These are phyloP conservation scores for Chironomus striatipennis DNA, from an alignment of 1,140 invertebrate genomes.

Conservation along the genomic window DNA sequence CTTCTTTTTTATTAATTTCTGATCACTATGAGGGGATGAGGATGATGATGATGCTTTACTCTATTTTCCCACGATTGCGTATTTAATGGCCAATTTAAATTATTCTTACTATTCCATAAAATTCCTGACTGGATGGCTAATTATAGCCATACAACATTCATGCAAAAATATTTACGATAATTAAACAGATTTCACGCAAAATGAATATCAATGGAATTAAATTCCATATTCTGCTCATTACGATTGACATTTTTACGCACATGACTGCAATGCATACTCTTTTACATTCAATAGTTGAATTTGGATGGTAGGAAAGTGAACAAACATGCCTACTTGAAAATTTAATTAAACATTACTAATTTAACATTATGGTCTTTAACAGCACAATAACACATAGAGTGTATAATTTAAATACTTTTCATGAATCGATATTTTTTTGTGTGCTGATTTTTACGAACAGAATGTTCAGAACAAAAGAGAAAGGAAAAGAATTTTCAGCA, in stretches of 20 bases:
- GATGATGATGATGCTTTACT: not conserved
- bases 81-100: not conserved
- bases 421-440: too few species aligned
- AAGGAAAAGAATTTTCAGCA: constrained; percentile 9
- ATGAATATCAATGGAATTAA: constrained; percentile 19
- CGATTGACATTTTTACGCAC: too few species aligned
- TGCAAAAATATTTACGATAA: not conserved
- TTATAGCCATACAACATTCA: not conserved
- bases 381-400: too few species aligned
- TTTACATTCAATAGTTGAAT: too few species aligned
- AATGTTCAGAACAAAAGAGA: not conserved
- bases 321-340: too few species aligned
- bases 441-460: not conserved
- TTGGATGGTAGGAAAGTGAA: too few species aligned
- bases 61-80: constrained; percentile 4
- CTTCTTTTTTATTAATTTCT: not conserved
- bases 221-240: constrained; percentile 9
- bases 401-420: too few species aligned
- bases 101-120: not conserved
- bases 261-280: too few species aligned
- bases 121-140: constrained; percentile 4
- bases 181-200: constrained; percentile 21
- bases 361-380: too few species aligned
- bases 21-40: not conserved
- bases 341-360: too few species aligned